Conservation (phyloP, 2,113 vertebrate genomes). For the Holacanthus passer region DNA sequence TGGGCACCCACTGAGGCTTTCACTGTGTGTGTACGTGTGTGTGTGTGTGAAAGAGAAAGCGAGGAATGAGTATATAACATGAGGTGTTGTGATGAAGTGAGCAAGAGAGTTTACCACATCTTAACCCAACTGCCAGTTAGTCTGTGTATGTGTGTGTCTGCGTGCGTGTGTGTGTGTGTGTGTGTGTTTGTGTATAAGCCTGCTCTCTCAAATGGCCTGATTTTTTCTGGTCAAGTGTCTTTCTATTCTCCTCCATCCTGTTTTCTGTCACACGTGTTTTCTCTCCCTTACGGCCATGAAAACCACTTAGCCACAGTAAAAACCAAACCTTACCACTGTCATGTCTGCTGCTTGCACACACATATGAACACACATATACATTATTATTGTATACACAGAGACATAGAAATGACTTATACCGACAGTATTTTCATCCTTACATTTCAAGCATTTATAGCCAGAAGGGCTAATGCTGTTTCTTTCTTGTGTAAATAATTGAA, state of each 20-base stretch:
- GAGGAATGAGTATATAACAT: constrained; percentile 18
- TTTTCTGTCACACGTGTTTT: constrained; percentile 24
- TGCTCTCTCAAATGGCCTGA: constrained; percentile 38
- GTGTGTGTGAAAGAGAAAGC: neutral
- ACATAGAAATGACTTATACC: constrained; percentile 17
- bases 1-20: constrained; percentile 45
- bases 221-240: constrained; percentile 46
- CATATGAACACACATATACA: constrained; percentile 14
- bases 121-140: constrained; percentile 45
- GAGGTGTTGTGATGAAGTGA: constrained; percentile 36
- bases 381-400: constrained; percentile 20
- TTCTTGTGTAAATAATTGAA: constrained; percentile 72
- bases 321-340: constrained; percentile 35
- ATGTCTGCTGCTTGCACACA: constrained; percentile 35
- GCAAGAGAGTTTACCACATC: constrained; percentile 20
- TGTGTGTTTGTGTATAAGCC: constrained; percentile 11
- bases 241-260: constrained; percentile 45
- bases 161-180: constrained; percentile 26
- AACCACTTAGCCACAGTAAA: constrained; percentile 44
- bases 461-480: constrained; percentile 54
- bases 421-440: constrained; percentile 41
- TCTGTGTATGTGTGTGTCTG: constrained; percentile 34
- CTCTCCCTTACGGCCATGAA: constrained; percentile 16
- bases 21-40: constrained; percentile 29
- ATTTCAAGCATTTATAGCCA: constrained; percentile 58